Evolutionary conservation across 1,140 invertebrate genomes (phyloP), one percentile per base, ranked within the genome.

Genomic region (Drosophila nebulosa): DNA sequence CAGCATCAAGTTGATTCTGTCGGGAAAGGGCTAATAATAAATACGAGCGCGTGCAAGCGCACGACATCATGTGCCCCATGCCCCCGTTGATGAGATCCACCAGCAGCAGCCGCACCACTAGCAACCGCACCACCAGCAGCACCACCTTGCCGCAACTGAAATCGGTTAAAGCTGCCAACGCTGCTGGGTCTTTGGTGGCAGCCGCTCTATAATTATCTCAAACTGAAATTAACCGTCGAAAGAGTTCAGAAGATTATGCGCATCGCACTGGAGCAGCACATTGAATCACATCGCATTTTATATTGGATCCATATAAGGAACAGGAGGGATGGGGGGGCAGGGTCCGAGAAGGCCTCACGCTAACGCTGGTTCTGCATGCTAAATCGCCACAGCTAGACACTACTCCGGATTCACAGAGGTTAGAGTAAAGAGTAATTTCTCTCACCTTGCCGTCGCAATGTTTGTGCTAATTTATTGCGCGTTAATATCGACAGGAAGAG

Each of bases 141-240:
- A 12, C 30, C 30, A 32, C 30, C 10, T 32, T 12, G 30, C 30
- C 30, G 30, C 30, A 10, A 10, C 30, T 32, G 30, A 32, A 32
- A 10, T 32, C 30, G 30, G 12, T 9, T 32, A 42, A 22, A 51
- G 21, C 35, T 51, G n/a, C 36, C 46, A 27, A 53, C 21, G 53
- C 53, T 27, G 16, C 64, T 42, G 6, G 58, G 51, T 65, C 76
- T 88, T 89, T 89, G 85, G 63, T 79, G 79, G 63, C 67, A 67
- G 84, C 89, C 89, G 89, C 89, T 89, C 89, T 90, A 83, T 90
- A 90, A 90, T 90, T 90, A 90, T 90, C 89, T 90, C 89, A 83
- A 89, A 90, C 84, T 83, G 70, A 90, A 90, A 90, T 90, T 90
- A 90, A 90, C 89, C 89, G 85, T 86, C 84, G 89, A 90, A 90